These are phyloP conservation scores for Ceratina australensis DNA, from an alignment of 1,140 invertebrate species.

Conservation along the genomic window DNA sequence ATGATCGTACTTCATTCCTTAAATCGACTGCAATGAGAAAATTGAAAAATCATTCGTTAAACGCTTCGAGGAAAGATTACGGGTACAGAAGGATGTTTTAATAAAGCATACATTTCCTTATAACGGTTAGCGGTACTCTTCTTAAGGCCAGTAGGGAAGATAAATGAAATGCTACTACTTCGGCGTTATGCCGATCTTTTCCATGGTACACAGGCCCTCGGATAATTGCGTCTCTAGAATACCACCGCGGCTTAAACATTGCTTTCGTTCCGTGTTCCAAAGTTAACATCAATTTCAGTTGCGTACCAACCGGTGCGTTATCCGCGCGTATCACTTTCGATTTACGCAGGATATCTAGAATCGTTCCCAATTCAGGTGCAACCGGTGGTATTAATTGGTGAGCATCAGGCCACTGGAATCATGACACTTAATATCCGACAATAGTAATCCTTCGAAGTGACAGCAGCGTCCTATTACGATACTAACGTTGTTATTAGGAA, in stretches of 20 bases:
- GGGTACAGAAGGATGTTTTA: background rate
- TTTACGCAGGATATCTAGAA: constrained; percentile 85
- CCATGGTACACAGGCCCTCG: constrained; percentile 91
- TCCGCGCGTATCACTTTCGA: constrained; percentile 87
- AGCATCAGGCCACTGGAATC: constrained; percentile 85
- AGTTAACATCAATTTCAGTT: constrained; percentile 91
- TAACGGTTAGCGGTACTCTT: constrained; percentile 88
- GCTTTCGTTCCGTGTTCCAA: constrained; percentile 89
- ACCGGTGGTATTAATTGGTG: constrained; percentile 84
- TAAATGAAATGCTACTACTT: constrained; percentile 96
- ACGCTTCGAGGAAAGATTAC: background rate
- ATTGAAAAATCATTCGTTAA: constrained; percentile 18
- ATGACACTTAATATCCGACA: constrained; percentile 26
- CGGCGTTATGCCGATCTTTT: constrained; percentile 95
- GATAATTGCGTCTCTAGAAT: constrained; percentile 86
- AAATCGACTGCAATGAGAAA: constrained; percentile 82
- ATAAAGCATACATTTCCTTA: constrained; percentile 80
- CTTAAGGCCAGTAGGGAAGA: constrained; percentile 88
- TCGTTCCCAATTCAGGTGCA: constrained; percentile 84
- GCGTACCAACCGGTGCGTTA: constrained; percentile 90
- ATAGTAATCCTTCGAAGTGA: background rate
- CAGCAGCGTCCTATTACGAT: background rate
- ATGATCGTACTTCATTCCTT: constrained; percentile 85
- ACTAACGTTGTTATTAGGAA: constrained; percentile 72
- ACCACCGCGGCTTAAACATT: constrained; percentile 96